A percentile compares a stretch with the other conserved stretches of the same genome.
phyloP scores from a whole-genome alignment of 2,797 vertebrate genomes.

The Mus minutoides region DNA sequence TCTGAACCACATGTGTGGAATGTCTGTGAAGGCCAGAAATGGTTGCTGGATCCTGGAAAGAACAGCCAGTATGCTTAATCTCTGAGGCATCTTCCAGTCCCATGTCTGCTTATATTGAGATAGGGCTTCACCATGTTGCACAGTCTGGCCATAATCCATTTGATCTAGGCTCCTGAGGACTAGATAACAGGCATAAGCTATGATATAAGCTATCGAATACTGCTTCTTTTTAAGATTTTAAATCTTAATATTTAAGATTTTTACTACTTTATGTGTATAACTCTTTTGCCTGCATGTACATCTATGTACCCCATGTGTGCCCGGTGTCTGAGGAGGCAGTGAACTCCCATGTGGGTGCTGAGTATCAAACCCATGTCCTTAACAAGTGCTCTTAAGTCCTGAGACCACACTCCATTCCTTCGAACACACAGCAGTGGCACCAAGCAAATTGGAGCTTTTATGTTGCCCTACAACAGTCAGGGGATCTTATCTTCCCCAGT shows the following conservation, averaged over 20 bases:
- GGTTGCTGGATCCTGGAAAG: not conserved
- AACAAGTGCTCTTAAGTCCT: not conserved
- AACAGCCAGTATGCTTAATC: not conserved
- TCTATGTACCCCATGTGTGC: not conserved
- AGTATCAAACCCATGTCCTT: not conserved
- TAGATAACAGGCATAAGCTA: not conserved
- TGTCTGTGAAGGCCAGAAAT: not conserved
- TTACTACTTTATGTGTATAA: not conserved
- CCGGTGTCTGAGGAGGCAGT: not conserved
- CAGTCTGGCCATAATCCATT: not conserved
- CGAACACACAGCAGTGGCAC: not conserved
- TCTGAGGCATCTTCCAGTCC: not conserved
- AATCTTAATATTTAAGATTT: not conserved
- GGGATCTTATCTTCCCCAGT: not conserved
- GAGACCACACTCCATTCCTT: not conserved
- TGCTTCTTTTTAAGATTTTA: not conserved
- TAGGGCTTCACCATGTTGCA: not conserved
- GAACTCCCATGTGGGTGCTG: not conserved
- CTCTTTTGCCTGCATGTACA: not conserved
- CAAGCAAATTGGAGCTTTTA: not conserved
- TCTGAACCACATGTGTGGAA: not conserved
- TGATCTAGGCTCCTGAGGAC: not conserved
- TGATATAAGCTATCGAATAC: not conserved
- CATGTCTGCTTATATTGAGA: not conserved
- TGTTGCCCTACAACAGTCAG: not conserved